These are phyloP conservation scores for Trilocha varians DNA, from an alignment of 2,888 invertebrate genomes.

Conservation along the genomic window DNA sequence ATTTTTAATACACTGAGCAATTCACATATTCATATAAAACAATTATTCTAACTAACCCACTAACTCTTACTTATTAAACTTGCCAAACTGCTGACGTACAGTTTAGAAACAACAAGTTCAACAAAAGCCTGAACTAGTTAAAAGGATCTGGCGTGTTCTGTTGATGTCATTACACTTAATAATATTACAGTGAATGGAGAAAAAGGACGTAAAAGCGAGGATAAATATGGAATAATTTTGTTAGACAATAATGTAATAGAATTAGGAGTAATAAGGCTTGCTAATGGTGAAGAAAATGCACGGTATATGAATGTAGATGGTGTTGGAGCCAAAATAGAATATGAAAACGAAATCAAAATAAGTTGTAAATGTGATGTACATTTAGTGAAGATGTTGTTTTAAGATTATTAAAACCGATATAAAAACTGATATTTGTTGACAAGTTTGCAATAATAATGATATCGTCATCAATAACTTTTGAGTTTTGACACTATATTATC, in stretches of 20 bases:
- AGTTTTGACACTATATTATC: too few species aligned
- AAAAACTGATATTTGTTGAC: too few species aligned
- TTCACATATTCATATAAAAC: neutral
- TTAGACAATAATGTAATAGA: neutral
- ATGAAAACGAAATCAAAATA: too few species aligned
- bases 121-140: constrained; percentile 16
- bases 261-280: neutral
- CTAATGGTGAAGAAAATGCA: too few species aligned
- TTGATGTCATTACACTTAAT: constrained; percentile 55
- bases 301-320: too few species aligned
- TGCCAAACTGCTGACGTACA: neutral
- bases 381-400: too few species aligned
- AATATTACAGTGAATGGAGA: constrained; percentile 58
- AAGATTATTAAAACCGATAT: too few species aligned
- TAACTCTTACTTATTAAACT: neutral
- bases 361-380: too few species aligned
- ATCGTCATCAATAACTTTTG: too few species aligned
- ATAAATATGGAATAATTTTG: neutral
- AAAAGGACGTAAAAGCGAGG: neutral
- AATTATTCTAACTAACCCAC: neutral
- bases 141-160: constrained; percentile 30
- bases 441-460: too few species aligned
- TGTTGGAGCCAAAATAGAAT: too few species aligned
- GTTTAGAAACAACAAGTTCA: neutral
- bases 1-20: neutral